phyloP scores from a whole-genome alignment of 2,888 invertebrate species.

The Diarsia brunnea region DNA sequence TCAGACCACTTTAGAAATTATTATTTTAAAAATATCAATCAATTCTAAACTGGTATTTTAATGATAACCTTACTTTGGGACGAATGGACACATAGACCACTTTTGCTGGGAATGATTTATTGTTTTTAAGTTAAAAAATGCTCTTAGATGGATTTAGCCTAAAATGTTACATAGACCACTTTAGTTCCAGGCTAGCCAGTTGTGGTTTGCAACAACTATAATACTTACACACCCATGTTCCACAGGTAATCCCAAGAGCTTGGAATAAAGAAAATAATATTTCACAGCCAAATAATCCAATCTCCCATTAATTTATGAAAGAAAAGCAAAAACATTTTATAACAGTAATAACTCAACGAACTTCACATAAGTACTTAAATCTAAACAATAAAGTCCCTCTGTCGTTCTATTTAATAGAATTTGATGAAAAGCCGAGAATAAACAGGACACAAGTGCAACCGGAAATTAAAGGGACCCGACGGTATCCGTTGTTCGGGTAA shows the following conservation, averaged over 20 bases:
- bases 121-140: no score
- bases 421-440: conserved; percentile 78
- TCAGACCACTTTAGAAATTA: no score
- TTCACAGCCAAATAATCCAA: conserved; percentile 39
- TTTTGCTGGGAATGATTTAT: no score
- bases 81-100: no score
- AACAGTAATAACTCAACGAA: conserved; percentile 58
- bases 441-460: conserved; percentile 80
- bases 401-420: conserved; percentile 67
- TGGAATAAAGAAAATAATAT: conserved; percentile 4
- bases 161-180: no score
- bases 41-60: no score
- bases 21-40: no score
- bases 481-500: conserved; percentile 72
- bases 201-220: background rate
- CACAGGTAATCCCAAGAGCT: background rate
- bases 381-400: conserved; percentile 65
- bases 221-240: background rate
- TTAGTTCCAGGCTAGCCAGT: no score
- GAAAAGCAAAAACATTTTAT: conserved; percentile 53
- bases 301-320: conserved; percentile 43
- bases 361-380: conserved; percentile 52
- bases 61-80: no score
- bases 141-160: no score
- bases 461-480: conserved; percentile 83